A percentile compares a stretch with the other conserved stretches of the same genome.
Conservation (phyloP, 2,797 vertebrate genomes). For the Choloepus didactylus region DNA sequence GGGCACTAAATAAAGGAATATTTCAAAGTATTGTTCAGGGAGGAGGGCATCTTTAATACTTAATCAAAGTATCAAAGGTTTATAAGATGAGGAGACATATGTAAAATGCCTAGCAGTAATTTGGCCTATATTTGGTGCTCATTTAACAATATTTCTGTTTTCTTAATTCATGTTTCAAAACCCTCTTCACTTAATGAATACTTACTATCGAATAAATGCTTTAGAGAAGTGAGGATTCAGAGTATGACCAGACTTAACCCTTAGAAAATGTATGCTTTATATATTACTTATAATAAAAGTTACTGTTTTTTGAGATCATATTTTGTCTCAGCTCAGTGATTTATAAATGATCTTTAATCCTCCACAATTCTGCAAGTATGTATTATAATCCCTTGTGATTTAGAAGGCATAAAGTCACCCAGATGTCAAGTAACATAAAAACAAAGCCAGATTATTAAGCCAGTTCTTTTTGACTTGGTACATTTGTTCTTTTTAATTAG, state of each 20-base stretch:
- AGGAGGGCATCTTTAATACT: background rate
- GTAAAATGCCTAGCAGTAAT: background rate
- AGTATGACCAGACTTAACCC: background rate
- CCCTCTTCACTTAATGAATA: background rate
- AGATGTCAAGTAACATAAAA: background rate
- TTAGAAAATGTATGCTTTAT: background rate
- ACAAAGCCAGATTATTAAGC: constrained; percentile 10
- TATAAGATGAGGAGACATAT: background rate
- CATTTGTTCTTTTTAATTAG: constrained; percentile 4
- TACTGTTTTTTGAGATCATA: background rate
- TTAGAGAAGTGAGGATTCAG: background rate
- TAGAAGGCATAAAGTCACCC: background rate
- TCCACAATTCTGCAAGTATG: background rate
- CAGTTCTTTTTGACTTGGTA: constrained; percentile 17
- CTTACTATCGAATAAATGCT: background rate
- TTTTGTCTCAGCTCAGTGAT: constrained; percentile 21
- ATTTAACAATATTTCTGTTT: background rate
- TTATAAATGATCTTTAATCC: constrained; percentile 9
- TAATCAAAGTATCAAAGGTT: background rate
- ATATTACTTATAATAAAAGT: background rate
- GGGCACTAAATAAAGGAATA: background rate
- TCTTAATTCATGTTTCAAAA: constrained; percentile 1
- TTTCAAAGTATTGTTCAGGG: background rate
- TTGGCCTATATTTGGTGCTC: background rate
- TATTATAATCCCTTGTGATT: constrained; percentile 15